Evolutionary conservation across 2,113 vertebrate species (phyloP), one percentile per base, ranked within the genome.

Genomic region (Suricata suricatta): DNA sequence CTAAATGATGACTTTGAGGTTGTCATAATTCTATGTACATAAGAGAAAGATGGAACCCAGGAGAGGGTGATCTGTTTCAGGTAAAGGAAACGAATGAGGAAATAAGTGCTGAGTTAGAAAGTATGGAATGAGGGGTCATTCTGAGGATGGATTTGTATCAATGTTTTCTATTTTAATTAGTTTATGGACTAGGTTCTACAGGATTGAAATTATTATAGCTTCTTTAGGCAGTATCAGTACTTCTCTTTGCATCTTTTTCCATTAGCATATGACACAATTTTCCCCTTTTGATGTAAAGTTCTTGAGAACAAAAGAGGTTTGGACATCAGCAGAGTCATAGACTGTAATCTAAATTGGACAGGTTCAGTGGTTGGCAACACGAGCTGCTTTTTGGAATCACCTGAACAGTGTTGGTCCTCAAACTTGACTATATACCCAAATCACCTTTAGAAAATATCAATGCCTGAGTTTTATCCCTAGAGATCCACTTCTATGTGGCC

Each of bases 271-370:
- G 52, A 38, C 33, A 38, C 4, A 71, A 76, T 14, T 52, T 71
- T 52, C 63, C 13, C 15, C 27, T 93, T 95, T 80, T 2, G 41
- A 11, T 57, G 9, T 83, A 80, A 66, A 3, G 50, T 87, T 97
- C 27, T 74, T 86, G n/a, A 96, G 80, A 92, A 84, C 54, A 74
- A 13, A 87, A 81, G 66, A 89, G 77, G 13, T 82, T 38, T 92
- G 31, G 38, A 35, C 76, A 80, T 63, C 41, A 84, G 25, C n/a
- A 93, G 47, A 82, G 27, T 80, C 84, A 38, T 15, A 16, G 68
- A 63, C 38, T 82, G 12, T 27, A 21, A 74, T 90, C 10, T 68
- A 33, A 50, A 64, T 9, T 69, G 9, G 5, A 50, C 23, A 47
- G 38, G 21, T 52, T 92, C 33, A 31, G 17, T 17, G 57, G 44